A percentile compares a stretch with the other conserved stretches of the same genome.
These are phyloP conservation scores for Alethe castanea DNA, from an alignment of 2,113 vertebrate genomes.

Conservation along the genomic window DNA sequence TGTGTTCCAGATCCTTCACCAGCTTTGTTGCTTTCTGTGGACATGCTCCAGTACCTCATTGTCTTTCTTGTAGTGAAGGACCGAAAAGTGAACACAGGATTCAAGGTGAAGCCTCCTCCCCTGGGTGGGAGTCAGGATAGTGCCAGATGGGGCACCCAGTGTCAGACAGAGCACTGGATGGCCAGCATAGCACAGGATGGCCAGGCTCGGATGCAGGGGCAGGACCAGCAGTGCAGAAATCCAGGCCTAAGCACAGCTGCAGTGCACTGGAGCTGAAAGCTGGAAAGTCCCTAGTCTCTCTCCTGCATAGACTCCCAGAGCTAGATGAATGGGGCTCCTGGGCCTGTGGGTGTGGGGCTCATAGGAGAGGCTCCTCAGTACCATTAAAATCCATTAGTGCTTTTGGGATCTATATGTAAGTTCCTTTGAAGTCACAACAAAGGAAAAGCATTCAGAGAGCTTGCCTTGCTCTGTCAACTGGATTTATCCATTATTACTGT, in stretches of 20 bases:
- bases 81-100: neutral
- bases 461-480: neutral
- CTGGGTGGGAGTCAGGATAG: neutral
- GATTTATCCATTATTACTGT: neutral
- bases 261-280: neutral
- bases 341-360: accelerated
- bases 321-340: neutral
- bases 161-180: accelerated
- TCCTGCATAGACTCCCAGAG: neutral
- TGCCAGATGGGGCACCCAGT: neutral
- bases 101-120: neutral
- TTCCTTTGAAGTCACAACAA: neutral
- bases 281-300: neutral
- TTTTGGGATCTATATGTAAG: neutral
- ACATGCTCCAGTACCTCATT: neutral
- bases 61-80: neutral
- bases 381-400: neutral
- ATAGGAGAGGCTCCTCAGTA: neutral
- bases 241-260: neutral
- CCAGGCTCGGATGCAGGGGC: neutral
- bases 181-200: accelerated
- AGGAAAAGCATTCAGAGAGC: neutral
- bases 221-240: neutral
- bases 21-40: neutral
- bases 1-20: neutral